Evolutionary conservation across 2,888 invertebrate species (phyloP).

Genomic region (Caenorhabditis afra): DNA sequence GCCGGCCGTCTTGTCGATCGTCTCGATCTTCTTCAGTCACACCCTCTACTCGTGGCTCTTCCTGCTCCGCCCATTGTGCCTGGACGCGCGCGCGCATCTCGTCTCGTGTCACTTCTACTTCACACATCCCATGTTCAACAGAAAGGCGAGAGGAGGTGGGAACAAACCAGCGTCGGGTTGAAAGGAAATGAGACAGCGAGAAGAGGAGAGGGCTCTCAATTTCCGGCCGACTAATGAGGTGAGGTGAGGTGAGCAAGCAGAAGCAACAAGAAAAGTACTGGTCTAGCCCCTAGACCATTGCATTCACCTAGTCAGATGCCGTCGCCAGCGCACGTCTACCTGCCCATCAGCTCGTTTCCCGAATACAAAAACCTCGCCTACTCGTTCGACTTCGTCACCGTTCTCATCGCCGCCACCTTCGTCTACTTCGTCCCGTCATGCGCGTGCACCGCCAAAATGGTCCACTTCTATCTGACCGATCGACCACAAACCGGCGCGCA

Average conservation of each 20-base stretch:
- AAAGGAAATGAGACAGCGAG: neutral
- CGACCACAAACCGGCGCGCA: neutral
- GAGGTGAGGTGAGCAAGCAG: too few relatives aligned
- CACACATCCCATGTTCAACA: slow-evolving; percentile 47
- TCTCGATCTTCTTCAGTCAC: slow-evolving; percentile 30
- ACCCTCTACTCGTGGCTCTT: slow-evolving; percentile 32
- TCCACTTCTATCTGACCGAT: slow-evolving; percentile 6
- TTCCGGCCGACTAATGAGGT: too few relatives aligned
- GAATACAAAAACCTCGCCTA: slow-evolving; percentile 33
- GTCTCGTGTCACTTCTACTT: slow-evolving; percentile 47
- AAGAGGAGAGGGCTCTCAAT: too few relatives aligned
- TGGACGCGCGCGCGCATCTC: slow-evolving; percentile 44
- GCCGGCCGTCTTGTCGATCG: slow-evolving; percentile 36
- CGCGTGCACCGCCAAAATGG: slow-evolving; percentile 28
- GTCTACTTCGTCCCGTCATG: slow-evolving; percentile 31
- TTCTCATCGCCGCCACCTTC: slow-evolving; percentile 5
- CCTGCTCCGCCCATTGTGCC: slow-evolving; percentile 22
- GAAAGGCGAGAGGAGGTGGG: too few relatives aligned
- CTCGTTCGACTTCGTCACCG: slow-evolving; percentile 29
- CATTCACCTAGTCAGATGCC: too few relatives aligned
- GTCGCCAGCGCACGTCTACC: slow-evolving; percentile 18
- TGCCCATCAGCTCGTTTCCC: slow-evolving; percentile 9
- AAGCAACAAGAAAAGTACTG: too few relatives aligned
- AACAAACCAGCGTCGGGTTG: slow-evolving; percentile 1
- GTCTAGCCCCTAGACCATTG: too few relatives aligned